Conservation (phyloP, 2,797 vertebrate species). For the Malacoraja senta region DNA sequence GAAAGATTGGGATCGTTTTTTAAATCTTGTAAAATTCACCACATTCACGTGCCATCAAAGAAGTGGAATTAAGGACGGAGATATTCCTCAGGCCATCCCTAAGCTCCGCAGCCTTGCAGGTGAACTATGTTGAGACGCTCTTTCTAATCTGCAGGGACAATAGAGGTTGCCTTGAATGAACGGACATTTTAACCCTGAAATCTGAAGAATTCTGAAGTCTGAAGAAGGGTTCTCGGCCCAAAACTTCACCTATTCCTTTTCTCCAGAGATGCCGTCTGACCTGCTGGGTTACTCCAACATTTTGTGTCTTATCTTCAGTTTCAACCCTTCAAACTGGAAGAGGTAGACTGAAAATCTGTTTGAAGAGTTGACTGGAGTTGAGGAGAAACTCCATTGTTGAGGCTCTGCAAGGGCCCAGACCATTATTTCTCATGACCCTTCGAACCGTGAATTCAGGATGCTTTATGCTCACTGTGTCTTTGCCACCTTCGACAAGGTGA, state of each 20-base stretch:
- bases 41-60: not conserved
- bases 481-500: not conserved
- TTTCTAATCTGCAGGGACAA: not conserved
- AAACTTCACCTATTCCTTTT: too few relatives aligned
- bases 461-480: constrained; percentile 27
- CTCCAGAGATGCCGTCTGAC: too few relatives aligned
- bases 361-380: not conserved
- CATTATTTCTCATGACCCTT: not conserved
- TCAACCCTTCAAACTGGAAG: not conserved
- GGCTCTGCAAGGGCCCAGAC: not conserved
- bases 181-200: not conserved
- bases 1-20: not conserved
- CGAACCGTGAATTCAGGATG: not conserved
- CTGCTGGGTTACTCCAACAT: too few relatives aligned
- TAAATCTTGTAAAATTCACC: not conserved
- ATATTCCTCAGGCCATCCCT: not conserved
- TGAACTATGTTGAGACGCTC: not conserved
- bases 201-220: too few relatives aligned
- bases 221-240: too few relatives aligned
- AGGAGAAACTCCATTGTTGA: constrained; percentile 1
- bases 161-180: not conserved
- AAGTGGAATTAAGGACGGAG: not conserved
- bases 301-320: not conserved
- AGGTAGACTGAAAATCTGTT: not conserved
- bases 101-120: not conserved